These are phyloP conservation scores for Streblospio benedicti DNA, from an alignment of 1,140 invertebrate genomes.

Conservation along the genomic window DNA sequence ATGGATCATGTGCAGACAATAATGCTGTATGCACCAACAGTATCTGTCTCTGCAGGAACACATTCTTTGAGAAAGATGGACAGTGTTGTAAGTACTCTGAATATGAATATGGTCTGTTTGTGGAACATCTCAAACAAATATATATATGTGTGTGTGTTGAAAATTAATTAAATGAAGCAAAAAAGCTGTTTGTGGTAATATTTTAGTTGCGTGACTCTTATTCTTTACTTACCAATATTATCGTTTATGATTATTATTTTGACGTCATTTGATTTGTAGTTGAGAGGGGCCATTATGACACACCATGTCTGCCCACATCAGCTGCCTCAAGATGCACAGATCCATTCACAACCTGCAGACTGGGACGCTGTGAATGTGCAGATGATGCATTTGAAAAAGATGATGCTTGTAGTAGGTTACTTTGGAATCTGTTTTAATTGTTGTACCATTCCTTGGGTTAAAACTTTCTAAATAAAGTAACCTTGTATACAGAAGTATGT, in stretches of 20 bases:
- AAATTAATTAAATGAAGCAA: background rate
- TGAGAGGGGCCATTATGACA: background rate
- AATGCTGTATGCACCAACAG: background rate
- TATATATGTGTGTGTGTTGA: background rate
- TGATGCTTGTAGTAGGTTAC: background rate
- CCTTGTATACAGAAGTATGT: too few species aligned
- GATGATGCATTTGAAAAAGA: background rate
- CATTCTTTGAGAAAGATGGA: slow-evolving; percentile 1
- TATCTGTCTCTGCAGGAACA: slow-evolving; percentile 3
- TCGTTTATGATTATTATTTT: background rate
- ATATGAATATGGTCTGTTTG: background rate
- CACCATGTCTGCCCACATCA: background rate
- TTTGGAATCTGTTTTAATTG: too few species aligned
- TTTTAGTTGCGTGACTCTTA: background rate
- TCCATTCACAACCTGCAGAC: background rate
- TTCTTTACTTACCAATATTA: background rate
- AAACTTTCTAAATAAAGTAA: too few species aligned
- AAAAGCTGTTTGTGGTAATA: background rate
- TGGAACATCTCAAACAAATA: background rate
- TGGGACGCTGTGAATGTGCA: background rate
- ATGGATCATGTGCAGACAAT: slow-evolving; percentile 4
- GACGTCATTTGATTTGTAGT: background rate
- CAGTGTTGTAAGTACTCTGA: slow-evolving; percentile 1
- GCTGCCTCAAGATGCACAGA: background rate
- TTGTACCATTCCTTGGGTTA: too few species aligned